phyloP scores from a whole-genome alignment of 2,888 invertebrate species.

The Rhingia campestris region DNA sequence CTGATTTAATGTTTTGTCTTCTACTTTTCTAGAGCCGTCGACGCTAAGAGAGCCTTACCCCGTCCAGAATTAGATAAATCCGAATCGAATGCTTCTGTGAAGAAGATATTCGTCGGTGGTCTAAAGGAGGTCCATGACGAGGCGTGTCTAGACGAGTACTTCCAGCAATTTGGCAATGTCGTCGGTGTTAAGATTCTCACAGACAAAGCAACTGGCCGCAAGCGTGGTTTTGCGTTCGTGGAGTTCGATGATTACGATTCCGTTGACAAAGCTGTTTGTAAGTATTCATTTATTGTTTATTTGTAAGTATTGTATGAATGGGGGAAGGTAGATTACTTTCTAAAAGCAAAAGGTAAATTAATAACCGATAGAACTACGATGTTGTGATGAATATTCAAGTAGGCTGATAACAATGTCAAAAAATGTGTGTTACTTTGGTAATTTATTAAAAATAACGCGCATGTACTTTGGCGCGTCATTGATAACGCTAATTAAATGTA shows the following conservation, averaged over 20 bases:
- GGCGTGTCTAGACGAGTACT: conserved; percentile 78
- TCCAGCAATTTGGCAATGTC: conserved; percentile 79
- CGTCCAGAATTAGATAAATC: conserved; percentile 78
- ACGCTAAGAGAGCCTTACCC: conserved; percentile 80
- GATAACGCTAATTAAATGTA: neutral
- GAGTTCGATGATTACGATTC: conserved; percentile 79
- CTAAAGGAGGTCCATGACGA: conserved; percentile 80
- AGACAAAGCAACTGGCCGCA: conserved; percentile 80
- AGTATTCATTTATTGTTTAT: conserved; percentile 60
- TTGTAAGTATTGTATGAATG: neutral
- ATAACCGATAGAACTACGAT: neutral
- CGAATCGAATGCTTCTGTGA: conserved; percentile 76
- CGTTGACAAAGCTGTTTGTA: conserved; percentile 80
- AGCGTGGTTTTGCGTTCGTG: conserved; percentile 80
- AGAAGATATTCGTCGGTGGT: conserved; percentile 80
- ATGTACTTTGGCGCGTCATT: neutral
- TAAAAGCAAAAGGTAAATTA: neutral
- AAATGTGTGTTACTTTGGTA: neutral
- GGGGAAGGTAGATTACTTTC: neutral
- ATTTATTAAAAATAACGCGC: neutral
- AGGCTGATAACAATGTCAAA: too few relatives aligned
- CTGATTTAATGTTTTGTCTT: conserved; percentile 1
- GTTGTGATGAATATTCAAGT: too few relatives aligned
- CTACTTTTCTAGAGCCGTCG: conserved; percentile 77
- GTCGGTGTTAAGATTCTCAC: conserved; percentile 78